A percentile compares a stretch with the other conserved stretches of the same genome.
These are phyloP conservation scores for Calvadosia cruxmelitensis DNA, from an alignment of 30 jellyfish, hydroid and myxozoan species.

Conservation along the genomic window DNA sequence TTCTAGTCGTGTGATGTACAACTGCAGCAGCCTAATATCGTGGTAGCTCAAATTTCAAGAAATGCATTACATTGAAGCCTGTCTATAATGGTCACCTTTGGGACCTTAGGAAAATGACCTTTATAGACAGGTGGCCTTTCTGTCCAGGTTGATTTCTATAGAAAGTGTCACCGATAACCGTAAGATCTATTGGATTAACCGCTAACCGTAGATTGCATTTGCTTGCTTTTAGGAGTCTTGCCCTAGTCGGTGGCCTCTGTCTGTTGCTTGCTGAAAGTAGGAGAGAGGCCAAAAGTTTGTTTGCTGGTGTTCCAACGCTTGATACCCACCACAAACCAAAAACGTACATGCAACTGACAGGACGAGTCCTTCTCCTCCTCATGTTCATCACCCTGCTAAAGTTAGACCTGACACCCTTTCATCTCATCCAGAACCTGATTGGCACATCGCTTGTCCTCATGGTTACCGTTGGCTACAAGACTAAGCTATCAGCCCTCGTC, in stretches of 20 bases:
- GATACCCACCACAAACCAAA: slow-evolving; percentile 85
- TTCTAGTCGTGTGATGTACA: too few species aligned
- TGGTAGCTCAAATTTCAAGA: too few species aligned
- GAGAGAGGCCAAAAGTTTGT: slow-evolving; percentile 87
- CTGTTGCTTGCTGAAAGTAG: slow-evolving; percentile 90
- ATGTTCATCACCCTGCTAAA: slow-evolving; percentile 93
- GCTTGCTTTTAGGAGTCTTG: slow-evolving; percentile 75
- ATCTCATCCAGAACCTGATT: slow-evolving; percentile 60
- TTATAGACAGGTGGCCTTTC: too few species aligned
- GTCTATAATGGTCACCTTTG: too few species aligned
- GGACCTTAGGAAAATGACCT: too few species aligned
- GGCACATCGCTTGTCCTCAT: slow-evolving; percentile 74
- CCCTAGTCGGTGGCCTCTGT: slow-evolving; percentile 83
- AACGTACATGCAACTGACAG: slow-evolving; percentile 97
- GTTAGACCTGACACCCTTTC: slow-evolving; percentile 88
- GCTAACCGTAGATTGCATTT: too few species aligned
- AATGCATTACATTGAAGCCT: too few species aligned
- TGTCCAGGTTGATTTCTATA: too few species aligned
- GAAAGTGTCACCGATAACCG: too few species aligned
- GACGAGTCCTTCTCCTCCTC: slow-evolving; percentile 83
- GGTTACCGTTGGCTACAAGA: slow-evolving; percentile 95
- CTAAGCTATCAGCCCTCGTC: slow-evolving; percentile 88
- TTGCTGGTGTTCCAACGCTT: slow-evolving; percentile 97
- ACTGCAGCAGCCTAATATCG: too few species aligned
- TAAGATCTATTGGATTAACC: too few species aligned